phyloP scores from a whole-genome alignment of 2,888 invertebrate genomes.

The Standfussiana lucernea region DNA sequence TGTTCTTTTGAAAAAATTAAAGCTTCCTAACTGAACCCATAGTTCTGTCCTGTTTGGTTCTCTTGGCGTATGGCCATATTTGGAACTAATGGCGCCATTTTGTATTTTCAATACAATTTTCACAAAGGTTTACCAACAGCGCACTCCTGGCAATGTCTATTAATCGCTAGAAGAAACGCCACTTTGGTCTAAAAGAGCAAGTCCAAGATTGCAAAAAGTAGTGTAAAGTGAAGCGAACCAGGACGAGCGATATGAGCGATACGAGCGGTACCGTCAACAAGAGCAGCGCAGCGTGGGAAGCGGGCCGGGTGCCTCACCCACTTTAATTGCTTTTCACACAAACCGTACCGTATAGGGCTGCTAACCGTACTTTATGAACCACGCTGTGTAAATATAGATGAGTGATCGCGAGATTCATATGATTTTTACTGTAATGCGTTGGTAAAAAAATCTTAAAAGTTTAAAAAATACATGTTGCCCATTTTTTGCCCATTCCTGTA shows the following conservation, averaged over 20 bases:
- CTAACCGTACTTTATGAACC: conserved; percentile 56
- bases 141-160: background rate
- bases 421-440: background rate
- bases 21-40: conserved; percentile 8
- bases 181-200: conserved; percentile 18
- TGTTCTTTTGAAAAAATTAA: conserved; percentile 15
- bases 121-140: background rate
- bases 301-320: conserved; percentile 76
- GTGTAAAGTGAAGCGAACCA: conserved; percentile 68
- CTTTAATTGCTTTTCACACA: conserved; percentile 77
- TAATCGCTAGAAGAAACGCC: background rate
- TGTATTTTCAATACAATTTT: background rate
- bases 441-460: conserved; percentile 20
- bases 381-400: conserved; percentile 46
- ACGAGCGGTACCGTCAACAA: conserved; percentile 74
- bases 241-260: conserved; percentile 70
- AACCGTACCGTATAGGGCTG: conserved; percentile 67
- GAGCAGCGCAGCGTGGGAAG: conserved; percentile 79
- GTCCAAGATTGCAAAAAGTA: conserved; percentile 58
- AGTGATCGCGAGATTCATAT: conserved; percentile 28
- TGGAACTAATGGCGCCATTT: background rate
- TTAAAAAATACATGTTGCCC: too few species aligned
- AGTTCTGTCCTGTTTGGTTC: background rate
- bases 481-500: too few species aligned
- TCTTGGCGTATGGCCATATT: background rate